Evolutionary conservation across 1,140 invertebrate genomes (phyloP).

Genomic region (Lordiphosa stackelbergi): DNA sequence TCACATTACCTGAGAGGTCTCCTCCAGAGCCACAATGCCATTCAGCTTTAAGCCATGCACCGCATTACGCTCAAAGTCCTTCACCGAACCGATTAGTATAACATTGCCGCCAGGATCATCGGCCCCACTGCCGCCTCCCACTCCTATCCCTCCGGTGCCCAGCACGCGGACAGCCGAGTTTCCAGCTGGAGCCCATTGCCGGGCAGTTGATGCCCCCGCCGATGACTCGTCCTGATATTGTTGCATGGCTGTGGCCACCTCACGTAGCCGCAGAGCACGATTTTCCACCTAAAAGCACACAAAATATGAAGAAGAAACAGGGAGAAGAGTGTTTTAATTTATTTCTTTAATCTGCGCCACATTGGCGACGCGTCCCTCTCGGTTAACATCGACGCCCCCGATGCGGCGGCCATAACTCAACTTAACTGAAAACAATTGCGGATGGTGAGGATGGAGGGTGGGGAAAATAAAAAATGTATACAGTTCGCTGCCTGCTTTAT

Average conservation of each 20-base stretch:
- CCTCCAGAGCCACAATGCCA: slow-evolving; percentile 61
- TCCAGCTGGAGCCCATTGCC: slow-evolving; percentile 53
- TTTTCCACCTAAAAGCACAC: slow-evolving; percentile 82
- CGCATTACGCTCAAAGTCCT: slow-evolving; percentile 67
- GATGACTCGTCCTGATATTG: slow-evolving; percentile 73
- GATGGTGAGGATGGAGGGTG: slow-evolving; percentile 16
- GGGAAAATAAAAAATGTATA: slow-evolving; percentile 19
- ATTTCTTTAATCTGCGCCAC: slow-evolving; percentile 67
- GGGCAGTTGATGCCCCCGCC: slow-evolving; percentile 50
- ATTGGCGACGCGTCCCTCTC: slow-evolving; percentile 44
- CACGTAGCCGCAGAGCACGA: slow-evolving; percentile 83
- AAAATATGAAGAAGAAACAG: slow-evolving; percentile 2
- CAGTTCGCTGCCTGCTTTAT: slow-evolving; percentile 23
- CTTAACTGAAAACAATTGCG: slow-evolving; percentile 40
- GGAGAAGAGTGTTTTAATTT: slow-evolving; percentile 64
- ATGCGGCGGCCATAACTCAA: slow-evolving; percentile 59
- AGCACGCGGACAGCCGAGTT: slow-evolving; percentile 28
- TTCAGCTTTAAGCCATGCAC: slow-evolving; percentile 69
- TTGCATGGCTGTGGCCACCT: slow-evolving; percentile 76
- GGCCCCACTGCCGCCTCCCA: slow-evolving; percentile 42
- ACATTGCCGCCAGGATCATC: slow-evolving; percentile 74
- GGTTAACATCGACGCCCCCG: slow-evolving; percentile 15
- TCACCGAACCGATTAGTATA: slow-evolving; percentile 64
- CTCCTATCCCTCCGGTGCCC: slow-evolving; percentile 13
- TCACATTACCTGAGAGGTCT: slow-evolving; percentile 46